These are phyloP conservation scores for Antigone vipio DNA, from an alignment of 2,113 vertebrate genomes.

Conservation along the genomic window DNA sequence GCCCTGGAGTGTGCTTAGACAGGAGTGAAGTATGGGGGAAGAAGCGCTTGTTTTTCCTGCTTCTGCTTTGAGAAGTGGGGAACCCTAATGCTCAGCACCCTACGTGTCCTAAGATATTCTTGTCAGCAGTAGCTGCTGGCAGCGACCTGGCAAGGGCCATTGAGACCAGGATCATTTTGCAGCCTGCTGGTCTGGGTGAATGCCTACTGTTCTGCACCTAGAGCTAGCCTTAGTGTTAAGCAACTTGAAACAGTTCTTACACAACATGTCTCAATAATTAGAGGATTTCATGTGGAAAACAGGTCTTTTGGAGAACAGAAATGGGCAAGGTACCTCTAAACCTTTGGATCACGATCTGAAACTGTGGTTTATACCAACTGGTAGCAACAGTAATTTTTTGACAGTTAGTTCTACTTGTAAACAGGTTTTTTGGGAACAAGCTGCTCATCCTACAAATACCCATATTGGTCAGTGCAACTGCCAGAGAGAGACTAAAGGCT, in stretches of 20 bases:
- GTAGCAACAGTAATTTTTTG: background rate
- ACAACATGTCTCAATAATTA: background rate
- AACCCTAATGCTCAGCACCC: background rate
- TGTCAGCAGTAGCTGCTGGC: background rate
- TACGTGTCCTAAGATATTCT: background rate
- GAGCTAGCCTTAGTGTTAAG: background rate
- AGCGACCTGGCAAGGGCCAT: background rate
- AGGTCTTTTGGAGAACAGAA: background rate
- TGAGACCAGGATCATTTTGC: background rate
- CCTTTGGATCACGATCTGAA: background rate
- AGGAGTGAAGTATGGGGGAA: background rate
- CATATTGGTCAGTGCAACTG: background rate
- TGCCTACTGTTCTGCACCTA: background rate
- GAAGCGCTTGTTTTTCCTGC: background rate
- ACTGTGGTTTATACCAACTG: background rate
- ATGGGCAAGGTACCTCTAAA: background rate
- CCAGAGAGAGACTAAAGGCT: background rate
- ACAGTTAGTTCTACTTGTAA: background rate
- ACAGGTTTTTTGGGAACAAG: background rate
- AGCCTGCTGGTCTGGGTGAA: background rate
- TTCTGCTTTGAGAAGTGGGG: background rate
- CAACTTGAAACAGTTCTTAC: background rate
- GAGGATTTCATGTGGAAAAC: background rate
- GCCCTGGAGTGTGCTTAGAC: background rate
- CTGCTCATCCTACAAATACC: background rate